These are phyloP conservation scores for Hylaea fasciaria DNA, from an alignment of 2,888 invertebrate genomes.

Conservation along the genomic window DNA sequence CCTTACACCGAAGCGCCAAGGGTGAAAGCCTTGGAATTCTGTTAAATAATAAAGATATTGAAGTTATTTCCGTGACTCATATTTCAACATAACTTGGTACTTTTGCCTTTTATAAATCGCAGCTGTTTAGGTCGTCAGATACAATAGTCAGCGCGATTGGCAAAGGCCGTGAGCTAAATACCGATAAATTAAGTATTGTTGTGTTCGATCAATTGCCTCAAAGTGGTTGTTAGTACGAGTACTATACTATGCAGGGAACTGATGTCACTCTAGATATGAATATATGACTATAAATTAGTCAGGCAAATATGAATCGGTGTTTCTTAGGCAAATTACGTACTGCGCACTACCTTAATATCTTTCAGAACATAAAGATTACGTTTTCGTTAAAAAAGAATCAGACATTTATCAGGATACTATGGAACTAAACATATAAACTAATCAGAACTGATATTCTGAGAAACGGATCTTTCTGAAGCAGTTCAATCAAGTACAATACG, in stretches of 20 bases:
- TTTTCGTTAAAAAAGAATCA: no score
- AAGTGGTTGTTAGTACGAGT: slow-evolving; percentile 11
- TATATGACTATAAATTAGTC: no score
- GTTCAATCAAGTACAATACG: no score
- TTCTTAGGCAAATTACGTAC: no score
- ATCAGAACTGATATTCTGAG: no score
- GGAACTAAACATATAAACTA: no score
- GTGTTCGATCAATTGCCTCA: slow-evolving; percentile 33
- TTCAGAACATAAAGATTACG: no score
- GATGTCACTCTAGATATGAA: slow-evolving; percentile 1
- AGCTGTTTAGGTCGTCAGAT: slow-evolving; percentile 31
- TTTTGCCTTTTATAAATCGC: slow-evolving; percentile 18
- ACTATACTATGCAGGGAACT: slow-evolving; percentile 1
- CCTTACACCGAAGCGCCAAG: slow-evolving; percentile 8
- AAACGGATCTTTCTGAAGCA: no score
- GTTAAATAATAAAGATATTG: slow-evolving; percentile 5
- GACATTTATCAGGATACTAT: no score
- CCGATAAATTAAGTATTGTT: slow-evolving; percentile 33
- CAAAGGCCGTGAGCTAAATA: slow-evolving; percentile 48
- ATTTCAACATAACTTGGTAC: slow-evolving; percentile 8
- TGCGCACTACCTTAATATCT: no score
- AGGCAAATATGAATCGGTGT: no score
- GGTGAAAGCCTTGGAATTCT: not conserved
- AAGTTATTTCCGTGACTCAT: slow-evolving; percentile 2
- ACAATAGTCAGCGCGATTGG: slow-evolving; percentile 36